Evolutionary conservation across 2,113 vertebrate species (phyloP).

Genomic region (Heterocephalus glaber): DNA sequence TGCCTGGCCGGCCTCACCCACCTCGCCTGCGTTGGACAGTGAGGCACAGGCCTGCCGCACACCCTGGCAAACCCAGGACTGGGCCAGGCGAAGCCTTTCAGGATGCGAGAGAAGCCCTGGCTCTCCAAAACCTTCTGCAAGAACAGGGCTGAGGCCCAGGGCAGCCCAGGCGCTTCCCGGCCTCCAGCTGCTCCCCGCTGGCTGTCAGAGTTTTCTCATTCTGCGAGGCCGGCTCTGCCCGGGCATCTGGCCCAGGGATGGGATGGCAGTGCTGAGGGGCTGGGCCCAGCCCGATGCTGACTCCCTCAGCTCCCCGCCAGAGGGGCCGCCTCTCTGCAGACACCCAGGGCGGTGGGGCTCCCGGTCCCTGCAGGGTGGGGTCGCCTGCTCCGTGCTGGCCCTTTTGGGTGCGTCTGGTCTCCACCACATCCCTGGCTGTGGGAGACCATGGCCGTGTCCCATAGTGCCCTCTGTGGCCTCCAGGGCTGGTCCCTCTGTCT

Average conservation of each 20-base stretch:
- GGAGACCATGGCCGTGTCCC: neutral
- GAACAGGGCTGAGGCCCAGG: neutral
- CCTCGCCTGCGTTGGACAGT: neutral
- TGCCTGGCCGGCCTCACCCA: neutral
- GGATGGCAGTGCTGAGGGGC: fast-evolving
- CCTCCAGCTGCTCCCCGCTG: neutral
- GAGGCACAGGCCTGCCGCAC: neutral
- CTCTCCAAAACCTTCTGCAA: too few relatives aligned
- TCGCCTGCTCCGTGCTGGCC: neutral
- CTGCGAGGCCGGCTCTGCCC: neutral
- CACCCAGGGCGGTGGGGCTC: neutral
- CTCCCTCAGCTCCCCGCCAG: too few relatives aligned
- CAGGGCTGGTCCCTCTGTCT: too few relatives aligned
- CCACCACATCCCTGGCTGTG: neutral
- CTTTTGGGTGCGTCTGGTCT: neutral
- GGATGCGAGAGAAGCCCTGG: neutral
- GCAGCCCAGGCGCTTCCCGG: neutral
- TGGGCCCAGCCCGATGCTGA: fast-evolving
- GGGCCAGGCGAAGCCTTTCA: neutral
- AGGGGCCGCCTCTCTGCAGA: neutral
- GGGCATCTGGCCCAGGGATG: neutral
- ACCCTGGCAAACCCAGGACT: neutral
- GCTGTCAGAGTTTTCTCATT: neutral
- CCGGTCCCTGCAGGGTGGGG: neutral
- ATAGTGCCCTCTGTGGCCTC: neutral